Base-by-base conservation (phyloP, 1,140 invertebrate genomes). In the Ladona fulva region DNA sequence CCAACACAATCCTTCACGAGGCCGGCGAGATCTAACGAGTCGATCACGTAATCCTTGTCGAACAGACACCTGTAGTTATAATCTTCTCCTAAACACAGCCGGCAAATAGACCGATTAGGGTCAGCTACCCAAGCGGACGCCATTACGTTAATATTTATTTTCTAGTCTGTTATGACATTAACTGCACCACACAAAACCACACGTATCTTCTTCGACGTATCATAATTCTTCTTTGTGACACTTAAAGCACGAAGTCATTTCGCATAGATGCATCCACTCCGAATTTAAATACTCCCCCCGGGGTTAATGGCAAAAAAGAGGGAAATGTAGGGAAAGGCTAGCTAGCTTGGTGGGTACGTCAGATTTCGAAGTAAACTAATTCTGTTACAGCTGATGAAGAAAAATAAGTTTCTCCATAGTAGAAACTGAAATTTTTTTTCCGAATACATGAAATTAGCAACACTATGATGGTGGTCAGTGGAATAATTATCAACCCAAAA, bases 251-350 rank as follows among this genome's bases (percentile, higher is more conserved):
- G n/a, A 16, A 66, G 52, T 66, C 3, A 66, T 6, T 66, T 66
- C 52, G 1, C 3, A 66, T 1, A 22, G 14, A 19, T 12, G 5
- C 52, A 16, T 66, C 52, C 14, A 6, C 14, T 66, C 52, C 16
- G 52, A 66, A 66, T 66, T 66, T 66, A 66, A 66, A 66, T 66
- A 66, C 52, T 66, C 52, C n/a, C n/a, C 52, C 52, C 52, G 12
- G 52, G 52, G 52, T 66, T 66, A 22, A 66, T 66, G 14, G 52
- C 52, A 66, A 66, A 66, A 66, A 66, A 66, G 52, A 22, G 52
- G 52, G 52, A 66, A 66, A 19, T 5, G 14, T 66, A 22, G 52
- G 52, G 52, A 66, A 66, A 66, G 52, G 52, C 14, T 66, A 66
- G 52, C 52, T 66, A 66, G 52, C 52, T 66, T 66, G 52, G 52